Conservation (phyloP, 2,797 vertebrate species). For the Odontamblyopus rebecca region DNA sequence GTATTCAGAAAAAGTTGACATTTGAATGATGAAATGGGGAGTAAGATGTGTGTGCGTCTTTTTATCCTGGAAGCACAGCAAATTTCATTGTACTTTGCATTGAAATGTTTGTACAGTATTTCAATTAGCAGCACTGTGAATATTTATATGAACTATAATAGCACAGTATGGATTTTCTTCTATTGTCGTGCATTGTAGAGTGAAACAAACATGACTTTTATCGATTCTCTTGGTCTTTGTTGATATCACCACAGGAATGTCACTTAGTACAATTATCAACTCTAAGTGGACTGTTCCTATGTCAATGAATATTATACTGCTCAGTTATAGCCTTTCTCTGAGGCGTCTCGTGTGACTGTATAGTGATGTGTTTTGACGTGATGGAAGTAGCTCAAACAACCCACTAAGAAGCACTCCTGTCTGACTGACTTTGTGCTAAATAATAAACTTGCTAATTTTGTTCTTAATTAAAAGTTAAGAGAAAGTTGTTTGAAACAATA, state of each 20-base stretch:
- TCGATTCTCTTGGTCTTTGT: background rate
- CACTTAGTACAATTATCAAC: background rate
- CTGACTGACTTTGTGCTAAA: too few species aligned
- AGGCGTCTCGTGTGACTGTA: too few species aligned
- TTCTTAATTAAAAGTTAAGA: too few species aligned
- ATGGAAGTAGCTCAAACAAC: too few species aligned
- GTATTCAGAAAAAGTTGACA: background rate
- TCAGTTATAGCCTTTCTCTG: background rate
- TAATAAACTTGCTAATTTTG: too few species aligned
- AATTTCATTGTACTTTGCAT: background rate
- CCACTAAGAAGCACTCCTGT: too few species aligned
- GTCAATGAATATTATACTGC: background rate
- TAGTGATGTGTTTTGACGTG: too few species aligned
- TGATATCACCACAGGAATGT: background rate
- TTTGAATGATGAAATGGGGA: too few species aligned
- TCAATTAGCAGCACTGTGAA: background rate
- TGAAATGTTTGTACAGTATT: background rate
- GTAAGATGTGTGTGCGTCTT: background rate
- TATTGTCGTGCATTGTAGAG: background rate
- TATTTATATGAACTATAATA: background rate
- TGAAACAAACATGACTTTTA: background rate
- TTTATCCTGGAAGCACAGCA: background rate
- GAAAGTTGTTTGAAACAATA: too few species aligned
- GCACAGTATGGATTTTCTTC: background rate
- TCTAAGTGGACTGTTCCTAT: background rate